phyloP scores from a whole-genome alignment of 2,888 invertebrate genomes.

The Polylopha cassiicola region DNA sequence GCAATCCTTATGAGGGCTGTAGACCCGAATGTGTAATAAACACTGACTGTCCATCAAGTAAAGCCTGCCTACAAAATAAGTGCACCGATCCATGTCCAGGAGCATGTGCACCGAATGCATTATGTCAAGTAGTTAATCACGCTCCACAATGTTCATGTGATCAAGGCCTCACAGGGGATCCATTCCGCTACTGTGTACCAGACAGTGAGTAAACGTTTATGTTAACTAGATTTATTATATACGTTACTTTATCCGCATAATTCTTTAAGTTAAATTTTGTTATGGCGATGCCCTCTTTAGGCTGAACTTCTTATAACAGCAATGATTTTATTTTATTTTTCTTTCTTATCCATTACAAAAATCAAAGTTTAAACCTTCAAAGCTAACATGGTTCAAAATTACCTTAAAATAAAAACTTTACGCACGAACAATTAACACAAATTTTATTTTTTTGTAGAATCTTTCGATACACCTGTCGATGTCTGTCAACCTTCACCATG shows the following conservation, averaged over 20 bases:
- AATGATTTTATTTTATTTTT: not conserved
- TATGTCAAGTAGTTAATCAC: slow-evolving; percentile 85
- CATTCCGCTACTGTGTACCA: slow-evolving; percentile 79
- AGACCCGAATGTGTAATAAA: slow-evolving; percentile 84
- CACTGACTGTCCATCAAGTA: slow-evolving; percentile 82
- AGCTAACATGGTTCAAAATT: too few species aligned
- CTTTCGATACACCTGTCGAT: slow-evolving; percentile 48
- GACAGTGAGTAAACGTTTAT: slow-evolving; percentile 70
- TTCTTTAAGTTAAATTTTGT: too few species aligned
- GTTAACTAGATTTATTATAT: not conserved
- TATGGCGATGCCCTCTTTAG: too few species aligned
- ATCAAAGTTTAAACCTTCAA: too few species aligned
- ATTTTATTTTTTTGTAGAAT: slow-evolving; percentile 38
- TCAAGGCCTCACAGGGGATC: slow-evolving; percentile 84
- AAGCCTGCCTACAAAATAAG: slow-evolving; percentile 83
- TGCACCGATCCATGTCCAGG: slow-evolving; percentile 88
- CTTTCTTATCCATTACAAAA: too few species aligned
- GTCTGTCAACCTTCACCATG: slow-evolving; percentile 85
- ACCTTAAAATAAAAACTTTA: too few species aligned
- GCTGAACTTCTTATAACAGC: too few species aligned
- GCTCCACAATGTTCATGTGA: slow-evolving; percentile 82
- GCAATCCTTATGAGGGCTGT: slow-evolving; percentile 87
- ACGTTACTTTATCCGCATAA: not conserved
- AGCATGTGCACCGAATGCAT: slow-evolving; percentile 85
- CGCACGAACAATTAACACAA: not conserved